These are phyloP conservation scores for Phalloptychus januarius DNA, from an alignment of 2,797 vertebrate genomes.

Conservation along the genomic window DNA sequence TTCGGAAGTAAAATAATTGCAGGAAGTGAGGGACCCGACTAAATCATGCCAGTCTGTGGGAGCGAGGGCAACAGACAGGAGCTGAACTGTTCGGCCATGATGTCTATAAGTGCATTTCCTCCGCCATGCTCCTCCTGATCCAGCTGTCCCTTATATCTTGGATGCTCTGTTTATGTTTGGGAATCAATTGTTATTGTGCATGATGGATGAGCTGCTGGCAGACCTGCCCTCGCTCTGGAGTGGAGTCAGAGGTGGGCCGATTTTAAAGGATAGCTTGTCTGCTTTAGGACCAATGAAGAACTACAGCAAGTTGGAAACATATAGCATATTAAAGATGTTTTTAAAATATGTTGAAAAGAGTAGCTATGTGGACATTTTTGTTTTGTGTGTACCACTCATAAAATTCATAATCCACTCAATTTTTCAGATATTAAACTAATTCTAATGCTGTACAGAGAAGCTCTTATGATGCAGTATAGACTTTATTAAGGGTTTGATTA, in stretches of 20 bases:
- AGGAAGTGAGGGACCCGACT: slow-evolving; percentile 76
- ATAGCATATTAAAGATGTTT: slow-evolving; percentile 34
- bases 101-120: slow-evolving; percentile 76
- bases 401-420: too few relatives aligned
- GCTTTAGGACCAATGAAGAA: slow-evolving; percentile 75
- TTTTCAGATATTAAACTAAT: not conserved
- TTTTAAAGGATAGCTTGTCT: slow-evolving; percentile 81
- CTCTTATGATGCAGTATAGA: slow-evolving; percentile 37
- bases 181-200: slow-evolving; percentile 81
- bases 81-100: slow-evolving; percentile 78
- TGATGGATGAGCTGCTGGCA: slow-evolving; percentile 84
- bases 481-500: slow-evolving; percentile 46
- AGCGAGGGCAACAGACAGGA: slow-evolving; percentile 71
- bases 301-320: slow-evolving; percentile 73
- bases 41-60: slow-evolving; percentile 76
- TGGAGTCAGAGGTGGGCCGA: slow-evolving; percentile 79
- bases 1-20: slow-evolving; percentile 82
- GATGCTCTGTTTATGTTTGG: slow-evolving; percentile 85
- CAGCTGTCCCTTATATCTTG: slow-evolving; percentile 82
- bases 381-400: not conserved
- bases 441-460: not conserved
- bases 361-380: not conserved
- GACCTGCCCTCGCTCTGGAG: slow-evolving; percentile 76
- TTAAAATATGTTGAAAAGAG: slow-evolving; percentile 10
- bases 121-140: slow-evolving; percentile 58